phyloP scores from a whole-genome alignment of 2,797 vertebrate species.

The Loris lydekkerianus region DNA sequence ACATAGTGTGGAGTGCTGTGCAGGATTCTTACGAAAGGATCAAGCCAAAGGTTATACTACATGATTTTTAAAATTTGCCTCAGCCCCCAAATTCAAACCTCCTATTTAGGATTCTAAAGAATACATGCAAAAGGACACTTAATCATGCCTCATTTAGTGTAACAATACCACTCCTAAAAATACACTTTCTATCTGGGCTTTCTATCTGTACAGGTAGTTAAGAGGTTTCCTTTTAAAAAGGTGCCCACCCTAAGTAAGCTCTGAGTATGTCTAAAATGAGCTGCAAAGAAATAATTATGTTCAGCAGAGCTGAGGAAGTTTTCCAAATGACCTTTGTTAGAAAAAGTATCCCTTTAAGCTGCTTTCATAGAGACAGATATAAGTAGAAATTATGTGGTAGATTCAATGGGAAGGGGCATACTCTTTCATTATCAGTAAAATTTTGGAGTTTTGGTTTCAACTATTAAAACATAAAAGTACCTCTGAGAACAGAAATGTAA shows the following conservation, averaged over 20 bases:
- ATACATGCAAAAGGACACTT: conserved; percentile 12
- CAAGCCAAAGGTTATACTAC: neutral
- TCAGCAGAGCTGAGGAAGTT: neutral
- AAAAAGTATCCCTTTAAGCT: conserved; percentile 11
- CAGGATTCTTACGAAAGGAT: neutral
- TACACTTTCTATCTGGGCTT: neutral
- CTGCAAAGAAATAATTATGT: neutral
- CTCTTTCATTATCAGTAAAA: conserved; percentile 15
- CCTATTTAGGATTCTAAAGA: conserved; percentile 26
- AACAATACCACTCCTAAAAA: neutral
- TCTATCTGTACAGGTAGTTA: neutral
- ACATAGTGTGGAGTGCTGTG: neutral
- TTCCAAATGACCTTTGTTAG: conserved; percentile 5
- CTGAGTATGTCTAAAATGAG: conserved; percentile 29
- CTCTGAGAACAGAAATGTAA: neutral
- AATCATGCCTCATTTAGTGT: conserved; percentile 15
- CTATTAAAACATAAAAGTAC: conserved; percentile 41
- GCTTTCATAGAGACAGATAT: conserved; percentile 3
- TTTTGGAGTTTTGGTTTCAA: conserved; percentile 41
- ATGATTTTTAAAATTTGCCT: conserved; percentile 16
- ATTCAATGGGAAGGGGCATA: neutral
- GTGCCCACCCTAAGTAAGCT: neutral
- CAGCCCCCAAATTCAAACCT: neutral
- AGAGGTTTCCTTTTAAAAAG: conserved; percentile 52
- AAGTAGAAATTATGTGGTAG: conserved; percentile 41